These are phyloP conservation scores for Eueremaeus valkanovi DNA, from an alignment of 2,888 invertebrate species.

Conservation along the genomic window DNA sequence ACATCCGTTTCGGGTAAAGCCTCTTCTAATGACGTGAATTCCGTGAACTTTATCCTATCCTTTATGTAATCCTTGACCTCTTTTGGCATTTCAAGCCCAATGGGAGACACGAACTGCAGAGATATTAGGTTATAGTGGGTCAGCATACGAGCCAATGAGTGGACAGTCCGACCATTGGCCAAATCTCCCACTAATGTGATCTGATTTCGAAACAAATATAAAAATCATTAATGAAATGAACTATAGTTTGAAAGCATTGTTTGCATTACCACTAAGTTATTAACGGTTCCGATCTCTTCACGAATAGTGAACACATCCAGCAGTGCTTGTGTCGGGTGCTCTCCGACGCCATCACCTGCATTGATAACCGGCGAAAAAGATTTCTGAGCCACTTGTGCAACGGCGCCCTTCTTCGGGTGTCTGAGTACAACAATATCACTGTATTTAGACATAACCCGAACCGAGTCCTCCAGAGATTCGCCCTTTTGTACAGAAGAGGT, in stretches of 20 bases:
- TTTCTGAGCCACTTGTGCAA: slow-evolving; percentile 68
- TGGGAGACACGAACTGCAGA: slow-evolving; percentile 83
- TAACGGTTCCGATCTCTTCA: slow-evolving; percentile 98
- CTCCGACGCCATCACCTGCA: slow-evolving; percentile 95
- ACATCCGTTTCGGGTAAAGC: slow-evolving; percentile 92
- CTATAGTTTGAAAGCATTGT: slow-evolving; percentile 6
- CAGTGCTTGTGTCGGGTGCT: slow-evolving; percentile 96
- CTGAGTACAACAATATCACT: slow-evolving; percentile 88
- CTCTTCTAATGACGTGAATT: slow-evolving; percentile 63
- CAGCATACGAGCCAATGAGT: slow-evolving; percentile 87
- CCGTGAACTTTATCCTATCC: slow-evolving; percentile 48
- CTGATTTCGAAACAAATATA: too few species aligned
- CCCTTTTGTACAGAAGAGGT: slow-evolving; percentile 95
- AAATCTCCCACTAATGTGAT: slow-evolving; percentile 98
- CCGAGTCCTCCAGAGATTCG: slow-evolving; percentile 71
- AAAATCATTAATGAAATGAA: not conserved
- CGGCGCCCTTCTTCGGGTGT: slow-evolving; percentile 89
- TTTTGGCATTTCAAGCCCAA: slow-evolving; percentile 82
- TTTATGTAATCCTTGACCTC: slow-evolving; percentile 62
- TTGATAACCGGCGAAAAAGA: slow-evolving; percentile 90
- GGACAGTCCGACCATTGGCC: slow-evolving; percentile 95
- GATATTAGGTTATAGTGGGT: slow-evolving; percentile 84
- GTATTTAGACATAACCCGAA: slow-evolving; percentile 46
- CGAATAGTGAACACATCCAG: slow-evolving; percentile 96
- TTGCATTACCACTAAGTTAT: slow-evolving; percentile 73